Evolutionary conservation across 2,888 invertebrate species (phyloP).

Genomic region (Thymelicus acteon): DNA sequence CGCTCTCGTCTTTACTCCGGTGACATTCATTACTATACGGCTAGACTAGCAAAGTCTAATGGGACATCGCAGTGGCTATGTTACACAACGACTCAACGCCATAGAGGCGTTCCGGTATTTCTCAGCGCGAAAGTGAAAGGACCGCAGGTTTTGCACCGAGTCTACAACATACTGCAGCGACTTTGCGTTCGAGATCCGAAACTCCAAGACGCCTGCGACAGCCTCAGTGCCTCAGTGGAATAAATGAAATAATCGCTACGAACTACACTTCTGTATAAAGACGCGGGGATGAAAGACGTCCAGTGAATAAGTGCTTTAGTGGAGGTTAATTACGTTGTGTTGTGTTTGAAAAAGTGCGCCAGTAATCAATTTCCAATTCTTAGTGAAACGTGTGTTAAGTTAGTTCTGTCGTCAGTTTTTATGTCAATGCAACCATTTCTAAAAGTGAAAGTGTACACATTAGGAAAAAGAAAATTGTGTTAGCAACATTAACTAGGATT

Average conservation of each 20-base stretch:
- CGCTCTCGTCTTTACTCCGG: too few relatives aligned
- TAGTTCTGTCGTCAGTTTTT: too few relatives aligned
- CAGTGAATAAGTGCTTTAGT: too few relatives aligned
- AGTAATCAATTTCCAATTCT: too few relatives aligned
- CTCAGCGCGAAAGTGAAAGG: slow-evolving; percentile 10
- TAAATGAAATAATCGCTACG: neutral
- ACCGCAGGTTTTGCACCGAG: neutral
- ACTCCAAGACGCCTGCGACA: neutral
- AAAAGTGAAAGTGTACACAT: neutral
- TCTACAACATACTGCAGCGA: neutral
- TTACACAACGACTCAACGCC: neutral
- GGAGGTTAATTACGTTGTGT: too few relatives aligned
- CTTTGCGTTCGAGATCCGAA: neutral
- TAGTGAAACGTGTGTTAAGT: too few relatives aligned
- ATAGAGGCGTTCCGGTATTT: slow-evolving; percentile 3
- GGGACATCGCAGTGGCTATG: neutral
- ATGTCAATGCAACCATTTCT: neutral
- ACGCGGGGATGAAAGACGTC: too few relatives aligned
- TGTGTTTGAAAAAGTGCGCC: too few relatives aligned
- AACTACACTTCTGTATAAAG: neutral
- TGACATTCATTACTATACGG: too few relatives aligned
- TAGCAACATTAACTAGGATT: neutral
- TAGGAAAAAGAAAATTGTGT: neutral
- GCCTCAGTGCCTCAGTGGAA: neutral
- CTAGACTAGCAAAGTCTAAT: too few relatives aligned